Base-by-base conservation (phyloP, 2,113 vertebrate species). In the Laticauda colubrina region DNA sequence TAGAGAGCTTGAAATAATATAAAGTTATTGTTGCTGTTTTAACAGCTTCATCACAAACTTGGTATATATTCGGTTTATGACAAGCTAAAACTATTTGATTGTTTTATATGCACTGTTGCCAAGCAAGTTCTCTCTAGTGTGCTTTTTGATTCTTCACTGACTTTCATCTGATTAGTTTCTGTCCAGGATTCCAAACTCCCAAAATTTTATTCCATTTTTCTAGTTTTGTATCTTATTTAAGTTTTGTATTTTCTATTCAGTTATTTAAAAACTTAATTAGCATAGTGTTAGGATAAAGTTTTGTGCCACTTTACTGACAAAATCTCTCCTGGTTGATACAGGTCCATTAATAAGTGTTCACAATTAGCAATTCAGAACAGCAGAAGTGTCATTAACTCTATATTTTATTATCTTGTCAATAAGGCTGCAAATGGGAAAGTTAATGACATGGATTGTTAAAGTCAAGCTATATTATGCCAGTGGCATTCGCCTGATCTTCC, bases 391-490 rank as follows among this genome's bases (percentile, higher is more conserved):
- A 39, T 88, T 54, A 54, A 88, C 26, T 54, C 29, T 53, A 29
- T 54, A 88, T 88, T 88, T 88, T 88, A 88, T 53, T 54, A n/a
- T 55, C 87, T 34, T 88, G 87, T 88, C 87, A 54, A 88, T 53
- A 88, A 29, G 29, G 87, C 51, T 34, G 51, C 51, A 53, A 81
- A 87, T 87, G 86, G 86, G 10, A 87, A 53, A 54, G 26, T 81
- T 81, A 81, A 81, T 87, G 86, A 88, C 51, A n/a, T 88, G 26
- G 15, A n/a, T 54, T 54, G 51, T 26, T 54, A 54, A 88, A 88
- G 54, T 88, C 51, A 54, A 53, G 29, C 51, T 53, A 88, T 55
- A 88, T 53, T n/a, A 55, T 88, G 53, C 18, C 29, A 54, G 21
- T 54, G 29, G 87, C 51, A 88, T 55, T 87, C 24, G 26, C 86